Conservation (phyloP, 2,113 vertebrate species). For the Archilochus colubris region DNA sequence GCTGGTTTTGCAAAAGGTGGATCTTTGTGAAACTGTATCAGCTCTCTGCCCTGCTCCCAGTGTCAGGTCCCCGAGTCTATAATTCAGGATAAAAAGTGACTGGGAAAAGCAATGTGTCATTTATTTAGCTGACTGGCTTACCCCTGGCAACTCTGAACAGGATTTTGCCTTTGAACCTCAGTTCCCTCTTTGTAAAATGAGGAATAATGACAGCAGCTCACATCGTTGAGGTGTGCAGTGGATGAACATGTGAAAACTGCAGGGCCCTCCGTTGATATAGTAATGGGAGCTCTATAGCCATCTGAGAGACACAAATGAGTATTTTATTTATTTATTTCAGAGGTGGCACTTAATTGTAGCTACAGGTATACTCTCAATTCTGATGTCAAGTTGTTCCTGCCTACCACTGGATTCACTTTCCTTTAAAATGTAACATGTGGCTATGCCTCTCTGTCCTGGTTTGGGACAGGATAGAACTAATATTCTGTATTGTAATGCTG, state of each 20-base stretch:
- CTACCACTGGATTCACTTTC: neutral
- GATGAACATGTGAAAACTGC: neutral
- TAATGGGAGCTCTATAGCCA: neutral
- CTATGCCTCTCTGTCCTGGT: too few species aligned
- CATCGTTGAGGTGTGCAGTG: neutral
- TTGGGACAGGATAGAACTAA: too few species aligned
- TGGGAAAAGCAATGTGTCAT: neutral
- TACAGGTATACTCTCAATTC: neutral
- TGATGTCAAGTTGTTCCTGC: neutral
- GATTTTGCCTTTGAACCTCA: neutral
- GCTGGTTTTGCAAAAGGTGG: neutral
- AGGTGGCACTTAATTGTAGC: neutral
- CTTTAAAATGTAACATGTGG: neutral
- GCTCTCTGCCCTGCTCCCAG: fast-evolving
- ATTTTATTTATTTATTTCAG: too few species aligned
- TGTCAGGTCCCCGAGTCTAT: neutral
- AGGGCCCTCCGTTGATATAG: fast-evolving
- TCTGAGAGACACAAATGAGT: neutral
- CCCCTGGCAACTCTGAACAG: neutral
- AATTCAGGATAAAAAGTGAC: neutral
- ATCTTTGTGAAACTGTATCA: fast-evolving
- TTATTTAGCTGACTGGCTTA: neutral
- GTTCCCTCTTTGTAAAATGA: neutral
- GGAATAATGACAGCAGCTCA: fast-evolving
- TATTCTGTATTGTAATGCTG: too few species aligned